Conservation (phyloP, 2,888 invertebrate genomes). For the Rosalia funebris region DNA sequence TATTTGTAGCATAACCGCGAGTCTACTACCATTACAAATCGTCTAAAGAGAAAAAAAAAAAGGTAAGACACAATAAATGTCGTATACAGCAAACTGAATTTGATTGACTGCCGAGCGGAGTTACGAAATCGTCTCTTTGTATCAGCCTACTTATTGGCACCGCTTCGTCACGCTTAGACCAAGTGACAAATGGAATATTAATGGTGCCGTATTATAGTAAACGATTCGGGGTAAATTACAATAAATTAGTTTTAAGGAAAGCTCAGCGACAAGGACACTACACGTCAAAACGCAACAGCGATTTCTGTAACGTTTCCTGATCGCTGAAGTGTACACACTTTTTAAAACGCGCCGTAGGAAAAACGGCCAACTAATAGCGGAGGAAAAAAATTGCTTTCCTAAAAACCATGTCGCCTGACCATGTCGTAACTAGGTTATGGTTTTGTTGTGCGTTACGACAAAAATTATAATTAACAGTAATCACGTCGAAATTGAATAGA, state of each 20-base stretch:
- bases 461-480: background rate
- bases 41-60: background rate
- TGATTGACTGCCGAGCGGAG: background rate
- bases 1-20: background rate
- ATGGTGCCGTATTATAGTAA: background rate
- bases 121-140: background rate
- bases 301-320: background rate
- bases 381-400: background rate
- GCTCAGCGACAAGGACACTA: background rate
- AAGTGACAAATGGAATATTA: background rate
- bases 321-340: background rate
- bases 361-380: background rate
- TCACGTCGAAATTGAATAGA: too few species aligned
- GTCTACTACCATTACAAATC: background rate
- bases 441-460: background rate
- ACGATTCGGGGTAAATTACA: background rate
- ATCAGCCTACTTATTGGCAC: background rate
- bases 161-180: background rate
- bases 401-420: too few species aligned
- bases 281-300: background rate
- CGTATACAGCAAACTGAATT: background rate
- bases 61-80: background rate
- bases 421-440: background rate
- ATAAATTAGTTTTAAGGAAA: background rate
- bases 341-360: background rate